Evolutionary conservation across 2,797 vertebrate genomes (phyloP), one percentile per base, ranked within the genome.

Genomic region (Gobionotothen gibberifrons): DNA sequence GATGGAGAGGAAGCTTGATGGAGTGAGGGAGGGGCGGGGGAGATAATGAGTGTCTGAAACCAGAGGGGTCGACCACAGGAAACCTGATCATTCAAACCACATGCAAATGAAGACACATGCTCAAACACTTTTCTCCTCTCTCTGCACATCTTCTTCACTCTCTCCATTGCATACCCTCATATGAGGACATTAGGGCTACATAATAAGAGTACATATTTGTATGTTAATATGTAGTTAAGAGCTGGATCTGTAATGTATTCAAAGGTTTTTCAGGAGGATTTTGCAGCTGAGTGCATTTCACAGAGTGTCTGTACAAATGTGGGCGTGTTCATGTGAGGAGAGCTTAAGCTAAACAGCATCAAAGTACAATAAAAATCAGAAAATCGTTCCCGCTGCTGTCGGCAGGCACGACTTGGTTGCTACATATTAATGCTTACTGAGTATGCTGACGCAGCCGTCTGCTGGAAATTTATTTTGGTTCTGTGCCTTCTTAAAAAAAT

Each of bases 11-110:
- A 53, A 59, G 49, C 22, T 21, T 61, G 54, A 63, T 17, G 57
- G 67, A 67, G 43, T 11, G 74, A 60, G 59, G 32, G 54, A 70
- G 64, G 52, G 49, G 32, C 32, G 6, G 53, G 63, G 61, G 47
- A 69, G 72, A 72, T 66, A 87, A 75, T 67, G 68, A 80, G 78
- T 15, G 29, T 65, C 82, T 84, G 65, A 77, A 85, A 79, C 62
- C 58, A 79, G 74, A 78, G 61, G 60, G 75, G 58, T 32, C 72
- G 78, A 77, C 82, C 79, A 65, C 43, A 76, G 74, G 72, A 85
- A 74, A 71, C 62, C 54, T 81, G 56, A 81, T 82, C 76, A 76
- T 71, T 83, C 51, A 79, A 81, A 72, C 66, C 36, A 16, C 73
- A 81, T 66, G 66, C 32, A 81, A 79, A 81, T 80, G 78, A 72